Evolutionary conservation across 92 coral and sea anemone species (phyloP), one percentile per base, ranked within the genome.

Genomic region (Palythoa grandis): DNA sequence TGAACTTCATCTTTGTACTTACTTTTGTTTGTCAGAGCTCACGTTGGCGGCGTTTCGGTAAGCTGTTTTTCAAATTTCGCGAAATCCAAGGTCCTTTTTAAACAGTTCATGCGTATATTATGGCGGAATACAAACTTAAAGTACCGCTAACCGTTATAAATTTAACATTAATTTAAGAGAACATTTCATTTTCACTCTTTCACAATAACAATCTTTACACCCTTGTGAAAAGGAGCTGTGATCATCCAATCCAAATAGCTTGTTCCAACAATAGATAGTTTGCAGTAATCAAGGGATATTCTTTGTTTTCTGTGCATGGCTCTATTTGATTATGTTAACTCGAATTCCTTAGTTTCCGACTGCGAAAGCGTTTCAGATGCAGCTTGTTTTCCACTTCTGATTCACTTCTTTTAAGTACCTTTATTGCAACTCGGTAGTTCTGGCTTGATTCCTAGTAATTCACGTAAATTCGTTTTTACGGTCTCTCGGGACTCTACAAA

Each of bases 401-500:
- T 4, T 2, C n/a, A 17, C 12, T 70, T 37, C 76, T 15, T 71
- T 38, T 13, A 20, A 8, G 22, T 7, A n/a, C 25, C 0, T 23
- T 29, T 69, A 5, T 10, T 23, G 19, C 15, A 71, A 54, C 13
- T 16, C 60, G 11, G 11, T 54, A 54, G 16, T 11, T 54, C 16
- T 54, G 60, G 16, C 60, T 54, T 54, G 11, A 11, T 11, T 54
- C 60, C 16, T 8, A 54, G 11, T 54, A 71, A 19, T 71, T 71
- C 76, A 35, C 37, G 10, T 71, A 71, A 50, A 11, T 39, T 35
- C 50, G 76, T 38, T 38, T 71, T 29, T 71, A 37, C 47, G 37
- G 22, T 71, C 76, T 50, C 76, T 12, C 17, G 76, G 76, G 76
- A 40, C 47, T 71, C 76, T 29, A 29, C 35, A 29, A 71, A 71